phyloP scores from a whole-genome alignment of 30 jellyfish, hydroid and myxozoan genomes.

The Rhopilema esculentum region DNA sequence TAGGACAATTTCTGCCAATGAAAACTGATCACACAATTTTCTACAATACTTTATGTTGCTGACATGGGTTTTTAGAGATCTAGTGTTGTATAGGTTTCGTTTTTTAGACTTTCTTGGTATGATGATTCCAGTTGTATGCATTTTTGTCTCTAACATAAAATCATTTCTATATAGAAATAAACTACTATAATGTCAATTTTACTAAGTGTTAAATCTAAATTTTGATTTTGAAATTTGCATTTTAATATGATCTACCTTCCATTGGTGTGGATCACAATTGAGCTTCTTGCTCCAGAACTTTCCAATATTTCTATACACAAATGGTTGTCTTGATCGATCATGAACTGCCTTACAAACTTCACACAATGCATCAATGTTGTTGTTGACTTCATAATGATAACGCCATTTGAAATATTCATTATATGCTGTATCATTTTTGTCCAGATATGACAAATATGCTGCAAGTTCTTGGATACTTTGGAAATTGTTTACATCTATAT shows the following conservation, averaged over 20 bases:
- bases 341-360: constrained; percentile 82
- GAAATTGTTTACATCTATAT: constrained; percentile 79
- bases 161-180: neutral
- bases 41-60: too few species aligned
- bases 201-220: constrained; percentile 7
- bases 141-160: too few species aligned
- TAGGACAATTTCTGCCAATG: too few species aligned
- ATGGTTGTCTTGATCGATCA: constrained; percentile 10
- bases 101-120: too few species aligned
- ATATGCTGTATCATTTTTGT: constrained; percentile 83
- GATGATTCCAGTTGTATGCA: too few species aligned
- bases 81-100: too few species aligned
- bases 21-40: too few species aligned
- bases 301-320: constrained; percentile 54
- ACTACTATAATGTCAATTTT: neutral
- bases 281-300: constrained; percentile 79
- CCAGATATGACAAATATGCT: constrained; percentile 68
- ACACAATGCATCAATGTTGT: constrained; percentile 81
- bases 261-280: constrained; percentile 69
- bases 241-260: constrained; percentile 44
- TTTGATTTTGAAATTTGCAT: constrained; percentile 76
- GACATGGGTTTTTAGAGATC: too few species aligned
- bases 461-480: constrained; percentile 77
- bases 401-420: constrained; percentile 92
- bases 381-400: constrained; percentile 68